Evolutionary conservation across 2,888 invertebrate genomes (phyloP), one percentile per base, ranked within the genome.

Genomic region (Netelia melanura): DNA sequence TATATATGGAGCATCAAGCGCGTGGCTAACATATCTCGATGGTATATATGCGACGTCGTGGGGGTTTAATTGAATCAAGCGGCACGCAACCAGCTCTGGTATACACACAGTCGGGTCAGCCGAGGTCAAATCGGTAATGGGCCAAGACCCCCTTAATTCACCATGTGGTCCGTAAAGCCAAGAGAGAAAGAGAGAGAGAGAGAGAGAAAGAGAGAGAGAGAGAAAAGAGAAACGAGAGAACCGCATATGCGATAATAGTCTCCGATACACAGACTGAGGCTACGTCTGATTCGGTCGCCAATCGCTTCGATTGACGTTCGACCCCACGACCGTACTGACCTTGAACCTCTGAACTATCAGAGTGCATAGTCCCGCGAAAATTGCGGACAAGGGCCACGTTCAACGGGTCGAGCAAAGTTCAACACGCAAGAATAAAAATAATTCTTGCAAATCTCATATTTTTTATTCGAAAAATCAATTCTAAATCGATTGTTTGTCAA

Each of bases 11-110:
- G 70, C 74, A 70, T 71, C 80, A 81, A 84, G 81, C 84, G 76
- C 80, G 76, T 80, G 80, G 80, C 80, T 75, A 48, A 52, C 65
- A 48, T 78, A 68, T 83, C 83, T 74, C 74, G 75, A 52, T 76
- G 80, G 61, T 71, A 56, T 68, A 78, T 84, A 82, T 74, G 83
- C 86, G 82, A 83, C 86, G 89, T 90, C 88, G 91, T 90, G 90
- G 81, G 88, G 92, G 90, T 48, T 92, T 92, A 92, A 92, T 92
- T 92, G 92, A 92, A 92, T 93, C 92, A 93, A 91, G 89, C 90
- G 88, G 89, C 90, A 91, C 91, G 92, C 92, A 91, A 92, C 88
- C 90, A 89, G 90, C 90, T 92, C 90, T 89, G 88, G 88, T 90
- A 88, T 89, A 89, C 88, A 83, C 86, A 88, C 85, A 90, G 89